A percentile compares a stretch with the other conserved stretches of the same genome.
phyloP scores from a whole-genome alignment of 2,113 vertebrate species.

The Protobothrops flavoviridis region DNA sequence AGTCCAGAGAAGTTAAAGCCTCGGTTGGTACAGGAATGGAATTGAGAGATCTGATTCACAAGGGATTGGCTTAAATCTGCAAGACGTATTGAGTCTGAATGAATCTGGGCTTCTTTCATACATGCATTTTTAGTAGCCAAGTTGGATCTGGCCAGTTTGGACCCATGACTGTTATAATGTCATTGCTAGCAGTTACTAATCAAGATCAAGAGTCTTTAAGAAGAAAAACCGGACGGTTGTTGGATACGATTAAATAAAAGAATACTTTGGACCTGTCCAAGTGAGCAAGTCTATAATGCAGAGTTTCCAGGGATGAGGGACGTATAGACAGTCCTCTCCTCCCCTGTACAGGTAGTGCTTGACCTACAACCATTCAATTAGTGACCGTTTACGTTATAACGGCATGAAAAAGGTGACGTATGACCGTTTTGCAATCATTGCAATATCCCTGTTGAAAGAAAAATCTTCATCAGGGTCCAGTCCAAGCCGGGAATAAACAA shows the following conservation, averaged over 20 bases:
- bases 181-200: neutral
- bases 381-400: no score
- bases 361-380: no score
- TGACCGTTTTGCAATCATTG: no score
- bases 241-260: neutral
- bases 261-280: neutral
- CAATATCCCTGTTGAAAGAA: no score
- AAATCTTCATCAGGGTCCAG: no score
- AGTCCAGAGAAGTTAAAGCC: neutral
- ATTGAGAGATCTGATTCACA: neutral
- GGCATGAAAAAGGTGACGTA: no score
- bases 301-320: no score
- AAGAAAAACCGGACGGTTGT: neutral
- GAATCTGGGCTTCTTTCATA: neutral
- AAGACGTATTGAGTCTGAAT: neutral
- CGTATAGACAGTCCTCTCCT: no score
- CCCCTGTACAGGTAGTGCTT: no score
- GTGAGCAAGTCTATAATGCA: no score
- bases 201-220: neutral
- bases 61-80: neutral
- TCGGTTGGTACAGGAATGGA: neutral
- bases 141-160: neutral
- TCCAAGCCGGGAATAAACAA: no score
- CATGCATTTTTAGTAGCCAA: neutral
- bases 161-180: neutral